Evolutionary conservation across 2,113 vertebrate species (phyloP).

Genomic region (Onychorhynchus coronatus): DNA sequence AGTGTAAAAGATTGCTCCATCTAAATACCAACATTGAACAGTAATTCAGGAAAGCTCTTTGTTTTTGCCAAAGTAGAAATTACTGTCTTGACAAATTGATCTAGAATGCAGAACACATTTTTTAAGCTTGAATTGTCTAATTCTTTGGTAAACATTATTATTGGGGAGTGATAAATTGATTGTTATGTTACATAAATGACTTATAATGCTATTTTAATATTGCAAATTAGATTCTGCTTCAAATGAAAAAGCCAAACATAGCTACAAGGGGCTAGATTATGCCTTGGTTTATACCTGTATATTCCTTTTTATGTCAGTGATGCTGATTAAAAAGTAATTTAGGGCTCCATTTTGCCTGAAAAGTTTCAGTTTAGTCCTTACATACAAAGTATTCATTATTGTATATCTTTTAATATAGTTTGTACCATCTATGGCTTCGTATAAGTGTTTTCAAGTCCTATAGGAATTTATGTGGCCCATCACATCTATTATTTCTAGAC

Average conservation of each 20-base stretch:
- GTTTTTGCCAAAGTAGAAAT: conserved; percentile 1
- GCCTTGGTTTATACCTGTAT: not conserved
- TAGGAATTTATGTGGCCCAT: not conserved
- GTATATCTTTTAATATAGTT: not conserved
- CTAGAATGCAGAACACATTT: not conserved
- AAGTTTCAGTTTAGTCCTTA: not conserved
- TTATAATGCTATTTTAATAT: not conserved
- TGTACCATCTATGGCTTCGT: not conserved
- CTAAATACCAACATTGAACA: not conserved
- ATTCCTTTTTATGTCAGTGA: not conserved
- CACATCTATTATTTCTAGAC: not conserved
- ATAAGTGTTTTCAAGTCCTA: not conserved
- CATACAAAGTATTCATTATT: not conserved
- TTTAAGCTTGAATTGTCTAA: not conserved
- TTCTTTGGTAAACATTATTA: conserved; percentile 6
- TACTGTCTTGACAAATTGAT: conserved; percentile 3
- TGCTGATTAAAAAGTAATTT: not conserved
- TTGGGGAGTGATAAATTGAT: not conserved
- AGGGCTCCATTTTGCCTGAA: not conserved
- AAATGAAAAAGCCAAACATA: not conserved
- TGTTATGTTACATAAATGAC: not conserved
- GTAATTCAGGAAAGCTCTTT: not conserved
- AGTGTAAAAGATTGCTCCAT: not conserved
- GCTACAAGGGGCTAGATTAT: not conserved
- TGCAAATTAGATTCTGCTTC: not conserved